Evolutionary conservation across 2,797 vertebrate species (phyloP), one percentile per base, ranked within the genome.

Genomic region (Philypnodon macrostomus): DNA sequence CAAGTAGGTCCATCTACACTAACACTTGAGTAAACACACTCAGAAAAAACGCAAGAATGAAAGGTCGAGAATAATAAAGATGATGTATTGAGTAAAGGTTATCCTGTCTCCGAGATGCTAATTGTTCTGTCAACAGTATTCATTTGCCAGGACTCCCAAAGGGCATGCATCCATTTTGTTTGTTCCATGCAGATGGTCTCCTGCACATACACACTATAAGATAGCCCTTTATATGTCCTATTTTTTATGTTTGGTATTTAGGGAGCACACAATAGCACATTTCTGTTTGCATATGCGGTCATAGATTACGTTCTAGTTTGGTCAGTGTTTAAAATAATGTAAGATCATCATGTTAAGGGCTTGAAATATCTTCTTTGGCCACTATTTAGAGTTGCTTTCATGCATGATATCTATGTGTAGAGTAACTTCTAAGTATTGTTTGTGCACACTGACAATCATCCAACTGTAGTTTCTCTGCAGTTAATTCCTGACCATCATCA

Each of bases 51-150:
- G 77, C 33, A 60, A 80, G 80, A 81, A 77, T 58, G 80, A 82
- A 87, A 86, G 88, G 88, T 92, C 86, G 74, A 80, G 79, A 85
- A 75, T 81, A 90, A 92, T 93, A 93, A 90, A 87, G 83, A 78
- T 86, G 87, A 91, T 89, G 83, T 83, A 87, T 85, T 87, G 86
- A 89, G 84, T 85, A 91, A 93, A 95, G 92, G 93, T 93, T 92
- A 93, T 81, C 83, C 78, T 85, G 79, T 87, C 88, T 91, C 91
- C 86, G 87, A 92, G 92, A 93, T 91, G 91, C 89, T 93, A 92
- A 94, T 93, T 93, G 87, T 90, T 92, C 89, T 91, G 86, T 91
- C 90, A 91, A 90, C 70, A 88, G 77, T 91, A 88, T 92, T 93
- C 85, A 92, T 92, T 92, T 89, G 83, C 83, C 80, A 74, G 83